Evolutionary conservation across 2,113 vertebrate genomes (phyloP).

Genomic region (Rissa tridactyla): DNA sequence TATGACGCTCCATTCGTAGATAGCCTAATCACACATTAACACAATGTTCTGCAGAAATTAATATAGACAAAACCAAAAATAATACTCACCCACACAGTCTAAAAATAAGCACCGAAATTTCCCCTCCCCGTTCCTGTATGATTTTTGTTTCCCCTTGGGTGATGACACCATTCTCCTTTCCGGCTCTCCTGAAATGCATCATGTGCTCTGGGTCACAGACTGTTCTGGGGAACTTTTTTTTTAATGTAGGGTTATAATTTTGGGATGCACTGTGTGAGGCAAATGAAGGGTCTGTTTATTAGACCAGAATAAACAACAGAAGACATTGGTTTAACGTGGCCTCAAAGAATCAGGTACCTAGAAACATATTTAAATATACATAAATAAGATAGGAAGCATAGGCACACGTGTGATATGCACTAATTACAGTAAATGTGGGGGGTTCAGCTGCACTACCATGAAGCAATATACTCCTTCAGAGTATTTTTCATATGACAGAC

Average conservation of each 20-base stretch:
- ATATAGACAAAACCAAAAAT: conserved; percentile 49
- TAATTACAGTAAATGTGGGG: not conserved
- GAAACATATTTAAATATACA: not conserved
- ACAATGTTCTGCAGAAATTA: conserved; percentile 46
- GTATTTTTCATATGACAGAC: conserved; percentile 12
- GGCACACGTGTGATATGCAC: not conserved
- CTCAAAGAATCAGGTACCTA: not conserved
- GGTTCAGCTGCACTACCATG: conserved; percentile 8
- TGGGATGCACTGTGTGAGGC: not conserved
- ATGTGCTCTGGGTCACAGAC: not conserved
- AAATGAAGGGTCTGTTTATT: not conserved
- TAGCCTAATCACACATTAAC: conserved; percentile 15
- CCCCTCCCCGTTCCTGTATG: conserved; percentile 60
- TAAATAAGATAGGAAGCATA: not conserved
- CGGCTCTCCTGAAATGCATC: conserved; percentile 28
- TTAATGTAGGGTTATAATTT: not conserved
- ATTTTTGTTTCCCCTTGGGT: conserved; percentile 59
- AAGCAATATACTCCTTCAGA: not conserved
- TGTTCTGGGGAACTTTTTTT: not conserved
- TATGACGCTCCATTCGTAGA: not conserved
- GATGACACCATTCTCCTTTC: conserved; percentile 39
- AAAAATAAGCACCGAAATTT: conserved; percentile 68
- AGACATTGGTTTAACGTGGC: not conserved
- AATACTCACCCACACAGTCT: conserved; percentile 62
- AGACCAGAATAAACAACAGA: not conserved